Conservation (phyloP, 2,113 vertebrate species). For the Arvicanthis niloticus region DNA sequence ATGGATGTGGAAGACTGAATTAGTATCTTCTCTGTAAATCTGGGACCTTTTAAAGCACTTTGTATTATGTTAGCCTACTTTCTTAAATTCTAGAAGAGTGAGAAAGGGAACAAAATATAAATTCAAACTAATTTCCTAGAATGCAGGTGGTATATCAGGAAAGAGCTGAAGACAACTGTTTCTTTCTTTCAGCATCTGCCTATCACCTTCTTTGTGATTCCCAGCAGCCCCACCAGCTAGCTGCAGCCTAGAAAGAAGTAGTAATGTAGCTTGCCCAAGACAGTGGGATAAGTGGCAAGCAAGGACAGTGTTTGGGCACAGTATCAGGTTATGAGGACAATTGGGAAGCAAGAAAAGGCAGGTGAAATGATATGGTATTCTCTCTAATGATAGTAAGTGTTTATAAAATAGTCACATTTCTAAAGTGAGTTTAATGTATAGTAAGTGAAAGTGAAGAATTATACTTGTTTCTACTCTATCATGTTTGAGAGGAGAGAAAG, state of each 20-base stretch:
- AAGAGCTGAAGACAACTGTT: neutral
- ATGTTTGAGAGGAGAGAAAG: neutral
- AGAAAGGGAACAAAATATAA: neutral
- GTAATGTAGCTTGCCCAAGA: neutral
- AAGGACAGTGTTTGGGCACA: neutral
- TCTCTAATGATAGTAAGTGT: neutral
- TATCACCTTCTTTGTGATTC: neutral
- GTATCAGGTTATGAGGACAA: neutral
- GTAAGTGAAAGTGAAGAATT: neutral
- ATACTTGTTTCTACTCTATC: neutral
- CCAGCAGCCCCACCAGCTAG: neutral
- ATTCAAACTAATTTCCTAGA: neutral
- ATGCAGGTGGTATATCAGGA: neutral
- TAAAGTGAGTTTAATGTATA: neutral
- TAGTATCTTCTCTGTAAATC: neutral
- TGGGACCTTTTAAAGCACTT: neutral
- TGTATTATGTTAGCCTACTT: neutral
- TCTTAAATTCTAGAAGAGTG: neutral
- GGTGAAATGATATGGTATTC: neutral
- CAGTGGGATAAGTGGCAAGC: neutral
- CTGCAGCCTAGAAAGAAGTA: neutral
- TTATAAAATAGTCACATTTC: neutral
- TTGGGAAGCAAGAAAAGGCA: neutral
- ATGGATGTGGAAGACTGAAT: neutral
- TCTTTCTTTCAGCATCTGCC: neutral